Evolutionary conservation across 1,140 invertebrate genomes (phyloP), one percentile per base, ranked within the genome.

Genomic region (Ctenoplectra terminalis): DNA sequence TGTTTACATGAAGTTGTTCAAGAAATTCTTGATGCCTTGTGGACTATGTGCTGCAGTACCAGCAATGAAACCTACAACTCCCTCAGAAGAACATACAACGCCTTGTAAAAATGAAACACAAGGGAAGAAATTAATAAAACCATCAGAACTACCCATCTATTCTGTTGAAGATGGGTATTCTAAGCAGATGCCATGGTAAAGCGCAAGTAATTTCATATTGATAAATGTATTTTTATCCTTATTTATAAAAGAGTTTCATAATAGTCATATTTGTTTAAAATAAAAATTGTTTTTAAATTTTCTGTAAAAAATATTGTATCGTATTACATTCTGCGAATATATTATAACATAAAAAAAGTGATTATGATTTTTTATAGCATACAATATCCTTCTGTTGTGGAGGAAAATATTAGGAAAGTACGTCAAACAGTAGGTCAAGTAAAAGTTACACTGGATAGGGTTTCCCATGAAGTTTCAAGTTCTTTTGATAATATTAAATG

Each of bases 1-100:
- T 83, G 17, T 70, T 70, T 75, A 26, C 63, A 48, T 88, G 13
- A 90, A 94, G 93, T 87, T 94, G 34, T 87, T 93, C 48, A 94
- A 93, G 84, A 93, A 94, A 89, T 91, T 94, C 43, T 74, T 93
- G 60, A 84, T 94, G 88, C 93, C 93, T 29, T 93, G 92, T 78
- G 93, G 93, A 52, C 74, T 94, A n/a, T 93, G 91, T 64, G 90
- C 91, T 48, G 91, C 92, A 23, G 81, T 92, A 40, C 93, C 93
- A 74, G 63, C 85, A 13, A 31, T 90, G 73, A 91, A 89, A 85
- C 61, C 86, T 37, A 17, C 63, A 8, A 79, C 71, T 48, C 34
- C 74, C 26, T 23, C 78, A 1, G 69, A 85, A 48, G 84, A 91
- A 29, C 81, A 82, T 26, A 67, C 87, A 46, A 71, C 75, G 34